Evolutionary conservation across 2,888 invertebrate species (phyloP).

Genomic region (Phengaris alcon): DNA sequence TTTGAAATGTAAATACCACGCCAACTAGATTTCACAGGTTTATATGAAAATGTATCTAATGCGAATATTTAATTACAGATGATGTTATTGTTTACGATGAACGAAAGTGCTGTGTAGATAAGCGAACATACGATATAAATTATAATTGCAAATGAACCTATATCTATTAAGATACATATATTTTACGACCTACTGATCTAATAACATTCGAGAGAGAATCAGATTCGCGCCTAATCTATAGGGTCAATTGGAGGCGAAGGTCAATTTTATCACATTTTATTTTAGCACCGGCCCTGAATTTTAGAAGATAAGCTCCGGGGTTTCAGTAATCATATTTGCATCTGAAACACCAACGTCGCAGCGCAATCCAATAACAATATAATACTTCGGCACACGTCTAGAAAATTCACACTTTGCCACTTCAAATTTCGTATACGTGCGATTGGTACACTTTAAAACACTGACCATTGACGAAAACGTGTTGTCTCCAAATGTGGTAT

Average conservation of each 20-base stretch:
- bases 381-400: not conserved
- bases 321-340: conserved; percentile 5
- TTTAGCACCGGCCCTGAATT: conserved; percentile 19
- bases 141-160: conserved; percentile 3
- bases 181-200: conserved; percentile 36
- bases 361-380: conserved; percentile 5
- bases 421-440: not conserved
- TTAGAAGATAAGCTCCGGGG: conserved; percentile 11
- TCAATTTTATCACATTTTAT: conserved; percentile 21
- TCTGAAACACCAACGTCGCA: conserved; percentile 12
- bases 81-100: not conserved
- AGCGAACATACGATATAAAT: not conserved
- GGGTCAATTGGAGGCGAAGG: conserved; percentile 28
- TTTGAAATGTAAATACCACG: not conserved
- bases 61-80: not conserved
- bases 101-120: not conserved
- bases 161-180: conserved; percentile 9
- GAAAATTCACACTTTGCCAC: conserved; percentile 6
- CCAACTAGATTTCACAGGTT: not conserved
- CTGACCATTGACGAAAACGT: conserved; percentile 89
- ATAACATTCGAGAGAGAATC: conserved; percentile 28
- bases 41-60: not conserved
- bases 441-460: conserved; percentile 39
- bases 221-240: conserved; percentile 23
- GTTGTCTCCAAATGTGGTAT: conserved; percentile 89